Percentiles rank a stretch among this genome's conserved stretches.
Conservation (phyloP, 2,113 vertebrate genomes). For the Poecile atricapillus region DNA sequence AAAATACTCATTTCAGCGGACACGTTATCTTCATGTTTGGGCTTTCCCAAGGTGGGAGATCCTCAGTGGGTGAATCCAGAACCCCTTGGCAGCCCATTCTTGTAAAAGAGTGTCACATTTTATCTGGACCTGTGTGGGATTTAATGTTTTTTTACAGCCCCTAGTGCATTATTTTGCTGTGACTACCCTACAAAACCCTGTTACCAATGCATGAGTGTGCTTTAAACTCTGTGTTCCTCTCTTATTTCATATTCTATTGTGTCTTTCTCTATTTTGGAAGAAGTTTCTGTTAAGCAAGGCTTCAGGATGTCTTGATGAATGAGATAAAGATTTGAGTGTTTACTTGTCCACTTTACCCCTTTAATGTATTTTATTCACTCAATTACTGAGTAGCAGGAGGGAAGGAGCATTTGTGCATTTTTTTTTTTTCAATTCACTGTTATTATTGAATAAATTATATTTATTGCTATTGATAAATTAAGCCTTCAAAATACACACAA, state of each 20-base stretch:
- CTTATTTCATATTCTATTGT: neutral
- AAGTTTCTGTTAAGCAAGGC: neutral
- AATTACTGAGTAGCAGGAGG: neutral
- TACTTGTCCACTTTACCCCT: neutral
- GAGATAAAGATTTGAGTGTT: neutral
- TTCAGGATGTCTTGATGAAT: neutral
- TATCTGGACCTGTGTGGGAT: neutral
- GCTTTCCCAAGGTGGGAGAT: neutral
- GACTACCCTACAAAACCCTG: neutral
- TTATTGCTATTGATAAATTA: neutral
- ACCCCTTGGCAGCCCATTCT: neutral
- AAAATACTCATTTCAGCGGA: neutral
- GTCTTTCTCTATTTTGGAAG: neutral
- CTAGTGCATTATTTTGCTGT: neutral
- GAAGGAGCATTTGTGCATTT: neutral
- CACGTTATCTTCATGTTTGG: fast-evolving
- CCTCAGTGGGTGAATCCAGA: neutral
- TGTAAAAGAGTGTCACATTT: neutral
- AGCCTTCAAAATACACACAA: neutral
- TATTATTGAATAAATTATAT: neutral
- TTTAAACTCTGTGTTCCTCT: neutral
- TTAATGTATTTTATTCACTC: neutral
- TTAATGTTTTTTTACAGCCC: neutral
- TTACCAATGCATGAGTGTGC: neutral
- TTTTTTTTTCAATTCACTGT: neutral